Conservation (phyloP, 1,140 invertebrate species). For the Trichogramma pretiosum region DNA sequence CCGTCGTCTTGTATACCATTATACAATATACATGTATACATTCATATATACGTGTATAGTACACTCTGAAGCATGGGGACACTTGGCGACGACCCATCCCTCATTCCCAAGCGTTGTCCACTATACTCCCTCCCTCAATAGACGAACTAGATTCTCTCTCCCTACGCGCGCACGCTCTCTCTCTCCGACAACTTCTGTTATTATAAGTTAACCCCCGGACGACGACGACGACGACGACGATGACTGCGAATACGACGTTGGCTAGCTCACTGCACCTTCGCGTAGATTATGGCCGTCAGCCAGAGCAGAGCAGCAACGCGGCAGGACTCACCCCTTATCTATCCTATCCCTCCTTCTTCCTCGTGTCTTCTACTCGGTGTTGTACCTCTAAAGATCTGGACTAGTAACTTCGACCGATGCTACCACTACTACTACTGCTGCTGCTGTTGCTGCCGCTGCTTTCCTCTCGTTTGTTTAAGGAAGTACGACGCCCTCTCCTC, state of each 20-base stretch:
- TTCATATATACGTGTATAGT: neutral
- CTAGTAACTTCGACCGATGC: no score
- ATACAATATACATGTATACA: slow-evolving; percentile 1
- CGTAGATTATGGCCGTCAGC: slow-evolving; percentile 43
- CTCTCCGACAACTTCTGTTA: slow-evolving; percentile 43
- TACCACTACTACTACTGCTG: no score
- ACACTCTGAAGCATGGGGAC: slow-evolving; percentile 27
- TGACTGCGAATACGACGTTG: no score
- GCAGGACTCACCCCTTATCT: slow-evolving; percentile 3
- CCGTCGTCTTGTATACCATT: slow-evolving; percentile 30
- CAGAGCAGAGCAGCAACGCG: slow-evolving; percentile 24
- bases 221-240: neutral
- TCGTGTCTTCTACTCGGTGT: no score
- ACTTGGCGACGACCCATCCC: slow-evolving; percentile 43
- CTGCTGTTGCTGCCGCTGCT: no score
- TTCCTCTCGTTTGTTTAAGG: slow-evolving; percentile 39
- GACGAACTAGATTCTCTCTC: no score
- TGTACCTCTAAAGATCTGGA: no score
- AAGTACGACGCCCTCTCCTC: slow-evolving; percentile 31
- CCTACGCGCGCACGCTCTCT: slow-evolving; percentile 34
- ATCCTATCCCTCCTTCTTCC: neutral
- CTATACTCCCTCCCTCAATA: slow-evolving; percentile 36
- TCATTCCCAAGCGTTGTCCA: slow-evolving; percentile 36
- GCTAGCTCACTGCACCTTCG: slow-evolving; percentile 15
- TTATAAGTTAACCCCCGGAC: slow-evolving; percentile 43